Percentiles rank a stretch among this genome's conserved stretches.
These are phyloP conservation scores for Sciaenops ocellatus DNA, from an alignment of 2,797 vertebrate species.

Conservation along the genomic window DNA sequence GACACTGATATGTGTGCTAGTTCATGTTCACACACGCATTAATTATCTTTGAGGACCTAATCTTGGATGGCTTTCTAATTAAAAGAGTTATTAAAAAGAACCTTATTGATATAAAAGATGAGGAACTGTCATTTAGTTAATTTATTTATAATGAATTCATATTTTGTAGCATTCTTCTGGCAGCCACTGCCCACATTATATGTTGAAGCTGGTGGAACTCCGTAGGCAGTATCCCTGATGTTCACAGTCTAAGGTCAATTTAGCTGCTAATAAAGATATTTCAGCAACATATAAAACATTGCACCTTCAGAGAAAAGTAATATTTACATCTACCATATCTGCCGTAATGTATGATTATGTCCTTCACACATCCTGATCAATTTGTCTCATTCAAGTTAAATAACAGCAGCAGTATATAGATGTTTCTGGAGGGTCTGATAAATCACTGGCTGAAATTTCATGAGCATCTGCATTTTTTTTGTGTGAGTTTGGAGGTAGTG, in stretches of 20 bases:
- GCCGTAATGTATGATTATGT: conserved; percentile 40
- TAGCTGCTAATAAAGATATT: conserved; percentile 25
- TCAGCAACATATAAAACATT: conserved; percentile 1
- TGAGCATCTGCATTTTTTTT: conserved; percentile 70
- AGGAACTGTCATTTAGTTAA: conserved; percentile 35
- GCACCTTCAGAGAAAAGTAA: conserved; percentile 20
- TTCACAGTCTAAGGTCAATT: conserved; percentile 11
- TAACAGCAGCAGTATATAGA: conserved; percentile 38
- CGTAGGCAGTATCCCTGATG: neutral
- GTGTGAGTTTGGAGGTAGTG: conserved; percentile 55
- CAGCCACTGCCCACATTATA: conserved; percentile 29
- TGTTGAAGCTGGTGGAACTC: neutral
- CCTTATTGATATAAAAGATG: conserved; percentile 18
- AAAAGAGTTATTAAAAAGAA: conserved; percentile 53
- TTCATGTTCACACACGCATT: conserved; percentile 20
- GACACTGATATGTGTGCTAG: conserved; percentile 4
- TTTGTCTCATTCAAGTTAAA: conserved; percentile 58
- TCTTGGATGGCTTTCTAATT: conserved; percentile 54
- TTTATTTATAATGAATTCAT: conserved; percentile 58
- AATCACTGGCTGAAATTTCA: conserved; percentile 64
- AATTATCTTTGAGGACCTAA: conserved; percentile 47
- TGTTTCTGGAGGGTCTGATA: conserved; percentile 55
- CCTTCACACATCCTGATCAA: conserved; percentile 43
- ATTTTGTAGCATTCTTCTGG: conserved; percentile 33
- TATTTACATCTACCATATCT: conserved; percentile 34